Conservation (phyloP, 2,113 vertebrate genomes). For the Aldabrachelys gigantea region DNA sequence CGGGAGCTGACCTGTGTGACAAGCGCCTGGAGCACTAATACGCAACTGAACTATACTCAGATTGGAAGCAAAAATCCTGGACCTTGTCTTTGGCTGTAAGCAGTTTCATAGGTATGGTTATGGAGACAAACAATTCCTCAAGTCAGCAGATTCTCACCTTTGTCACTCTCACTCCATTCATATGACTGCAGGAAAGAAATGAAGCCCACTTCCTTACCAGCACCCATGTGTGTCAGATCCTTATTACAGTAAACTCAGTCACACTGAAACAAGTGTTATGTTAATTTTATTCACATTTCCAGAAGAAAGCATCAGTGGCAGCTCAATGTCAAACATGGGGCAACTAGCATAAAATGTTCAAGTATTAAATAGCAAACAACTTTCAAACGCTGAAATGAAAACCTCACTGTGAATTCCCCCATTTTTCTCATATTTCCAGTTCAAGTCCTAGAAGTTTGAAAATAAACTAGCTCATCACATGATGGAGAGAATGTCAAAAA, state of each 20-base stretch:
- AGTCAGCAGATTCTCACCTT: background rate
- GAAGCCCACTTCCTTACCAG: rapidly evolving
- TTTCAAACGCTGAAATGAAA: background rate
- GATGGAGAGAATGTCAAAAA: slow-evolving; percentile 39
- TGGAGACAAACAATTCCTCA: background rate
- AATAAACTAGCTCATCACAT: slow-evolving; percentile 40
- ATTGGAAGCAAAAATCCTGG: background rate
- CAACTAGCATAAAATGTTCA: background rate
- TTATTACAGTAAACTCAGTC: rapidly evolving
- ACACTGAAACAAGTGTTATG: background rate
- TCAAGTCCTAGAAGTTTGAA: slow-evolving; percentile 9
- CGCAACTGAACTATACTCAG: background rate
- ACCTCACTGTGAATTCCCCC: background rate
- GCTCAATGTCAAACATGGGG: background rate
- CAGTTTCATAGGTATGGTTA: background rate
- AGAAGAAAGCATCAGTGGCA: slow-evolving; percentile 48
- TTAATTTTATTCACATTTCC: slow-evolving; percentile 70
- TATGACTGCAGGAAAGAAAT: background rate
- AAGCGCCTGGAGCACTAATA: background rate
- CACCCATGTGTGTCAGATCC: background rate
- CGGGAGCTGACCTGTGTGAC: background rate
- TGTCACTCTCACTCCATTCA: background rate
- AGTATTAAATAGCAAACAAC: slow-evolving; percentile 27
- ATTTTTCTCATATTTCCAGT: slow-evolving; percentile 12
- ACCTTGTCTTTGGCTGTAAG: background rate